Conservation (phyloP, 2,113 vertebrate species). For the Erythrolamprus reginae region DNA sequence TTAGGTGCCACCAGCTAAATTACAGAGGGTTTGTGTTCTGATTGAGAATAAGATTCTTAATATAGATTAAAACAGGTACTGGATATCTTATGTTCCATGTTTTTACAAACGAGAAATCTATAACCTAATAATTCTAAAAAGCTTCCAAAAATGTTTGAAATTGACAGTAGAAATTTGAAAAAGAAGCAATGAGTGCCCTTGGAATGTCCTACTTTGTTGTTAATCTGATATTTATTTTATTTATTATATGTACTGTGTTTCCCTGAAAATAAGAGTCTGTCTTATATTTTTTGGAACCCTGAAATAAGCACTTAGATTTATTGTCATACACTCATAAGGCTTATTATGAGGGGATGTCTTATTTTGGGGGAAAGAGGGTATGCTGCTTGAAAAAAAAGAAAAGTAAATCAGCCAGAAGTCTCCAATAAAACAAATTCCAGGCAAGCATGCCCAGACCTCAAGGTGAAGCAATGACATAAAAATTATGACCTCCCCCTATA, state of each 20-base stretch:
- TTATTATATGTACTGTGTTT: too few species aligned
- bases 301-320: too few species aligned
- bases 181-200: background rate
- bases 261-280: too few species aligned
- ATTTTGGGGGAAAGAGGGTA: too few species aligned
- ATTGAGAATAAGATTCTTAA: background rate
- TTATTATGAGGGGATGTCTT: too few species aligned
- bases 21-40: background rate
- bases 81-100: background rate
- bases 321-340: too few species aligned
- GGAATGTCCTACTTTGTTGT: background rate
- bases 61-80: background rate
- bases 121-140: background rate
- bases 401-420: constrained; percentile 37
- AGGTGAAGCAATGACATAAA: constrained; percentile 55
- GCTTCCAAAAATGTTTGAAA: background rate
- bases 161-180: background rate
- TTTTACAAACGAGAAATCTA: background rate
- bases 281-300: too few species aligned
- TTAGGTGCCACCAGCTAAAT: background rate
- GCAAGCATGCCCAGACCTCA: constrained; percentile 31
- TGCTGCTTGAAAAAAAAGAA: constrained; percentile 26
- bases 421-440: constrained; percentile 26
- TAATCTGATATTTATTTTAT: background rate
- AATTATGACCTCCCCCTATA: constrained; percentile 63